These are phyloP conservation scores for Philereme transversata DNA, from an alignment of 2,888 invertebrate species.

Conservation along the genomic window DNA sequence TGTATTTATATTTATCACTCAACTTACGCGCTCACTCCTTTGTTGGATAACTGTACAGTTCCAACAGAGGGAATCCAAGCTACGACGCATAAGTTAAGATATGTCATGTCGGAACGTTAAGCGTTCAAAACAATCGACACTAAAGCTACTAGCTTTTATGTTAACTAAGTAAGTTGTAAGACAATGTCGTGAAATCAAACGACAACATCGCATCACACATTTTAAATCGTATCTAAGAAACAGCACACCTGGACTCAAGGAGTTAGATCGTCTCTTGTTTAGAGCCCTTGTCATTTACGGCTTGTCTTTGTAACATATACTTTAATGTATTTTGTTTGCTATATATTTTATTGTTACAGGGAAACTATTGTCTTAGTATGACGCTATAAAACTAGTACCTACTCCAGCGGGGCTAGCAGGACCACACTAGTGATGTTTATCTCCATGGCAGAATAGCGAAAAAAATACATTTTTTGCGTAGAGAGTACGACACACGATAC, in stretches of 20 bases:
- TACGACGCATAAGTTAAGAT: too few relatives aligned
- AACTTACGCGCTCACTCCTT: too few relatives aligned
- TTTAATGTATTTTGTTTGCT: constrained; percentile 2
- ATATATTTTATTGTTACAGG: constrained; percentile 2
- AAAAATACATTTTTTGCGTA: too few relatives aligned
- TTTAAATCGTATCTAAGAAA: constrained; percentile 12
- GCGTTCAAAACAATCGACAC: too few relatives aligned
- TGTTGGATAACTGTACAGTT: too few relatives aligned
- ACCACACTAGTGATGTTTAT: not conserved
- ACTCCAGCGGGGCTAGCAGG: not conserved
- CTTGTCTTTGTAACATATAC: not conserved
- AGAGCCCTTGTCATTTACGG: constrained; percentile 15
- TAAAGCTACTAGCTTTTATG: too few relatives aligned
- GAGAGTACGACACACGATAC: too few relatives aligned
- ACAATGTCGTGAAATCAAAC: constrained; percentile 14
- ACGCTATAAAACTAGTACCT: not conserved
- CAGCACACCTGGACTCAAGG: constrained; percentile 8
- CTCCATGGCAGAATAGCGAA: too few relatives aligned
- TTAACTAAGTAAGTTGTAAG: not conserved
- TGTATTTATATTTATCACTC: too few relatives aligned
- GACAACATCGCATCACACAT: not conserved
- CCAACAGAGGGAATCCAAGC: too few relatives aligned
- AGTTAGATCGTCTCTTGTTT: constrained; percentile 19
- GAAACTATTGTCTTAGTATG: not conserved
- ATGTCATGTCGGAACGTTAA: too few relatives aligned